Evolutionary conservation across 2,888 invertebrate genomes (phyloP), one percentile per base, ranked within the genome.

Genomic region (Drosophila bunnanda): DNA sequence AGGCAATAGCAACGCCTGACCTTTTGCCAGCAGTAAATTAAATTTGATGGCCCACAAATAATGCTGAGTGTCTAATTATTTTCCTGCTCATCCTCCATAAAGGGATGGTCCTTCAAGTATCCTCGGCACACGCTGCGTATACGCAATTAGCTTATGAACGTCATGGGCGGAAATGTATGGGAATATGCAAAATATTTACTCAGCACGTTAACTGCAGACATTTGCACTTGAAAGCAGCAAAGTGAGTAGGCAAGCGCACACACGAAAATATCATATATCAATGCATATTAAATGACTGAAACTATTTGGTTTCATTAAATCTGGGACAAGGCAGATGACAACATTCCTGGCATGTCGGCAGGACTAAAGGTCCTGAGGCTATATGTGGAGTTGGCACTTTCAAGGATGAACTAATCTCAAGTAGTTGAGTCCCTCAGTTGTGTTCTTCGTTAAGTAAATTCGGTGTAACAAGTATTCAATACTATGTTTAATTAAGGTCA

Each of bases 51-150:
- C 74, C 88, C 65, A 84, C 83, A 84, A 84, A 84, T 84, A 88
- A 88, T 77, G 89, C 87, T 76, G 83, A 88, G 81, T 80, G 88
- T 88, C 87, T 84, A 84, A 84, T 88, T 84, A 83, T 83, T 88
- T 83, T 88, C 69, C 73, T 76, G 72, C 64, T 61, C 53, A 56
- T 22, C 46, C 41, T 38, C 25, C 22, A 41, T n/a, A 53, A 55
- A 38, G 25, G 25, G 46, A 41, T 34, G 41, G 6, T 39, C 39
- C 48, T 30, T 54, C 48, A 74, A 73, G 71, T 53, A 73, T 57
- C 56, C 57, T 28, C 10, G 55, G 60, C 78, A 66, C 56, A 73
- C 61, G 57, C 53, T 75, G 82, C 79, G 79, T 82, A 77, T 82
- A 74, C 76, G 82, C 66, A 68, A 68, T 74, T 65, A 70, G 68